Evolutionary conservation across 2,888 invertebrate genomes (phyloP), one percentile per base, ranked within the genome.

Genomic region (Temnothorax rugatulus): DNA sequence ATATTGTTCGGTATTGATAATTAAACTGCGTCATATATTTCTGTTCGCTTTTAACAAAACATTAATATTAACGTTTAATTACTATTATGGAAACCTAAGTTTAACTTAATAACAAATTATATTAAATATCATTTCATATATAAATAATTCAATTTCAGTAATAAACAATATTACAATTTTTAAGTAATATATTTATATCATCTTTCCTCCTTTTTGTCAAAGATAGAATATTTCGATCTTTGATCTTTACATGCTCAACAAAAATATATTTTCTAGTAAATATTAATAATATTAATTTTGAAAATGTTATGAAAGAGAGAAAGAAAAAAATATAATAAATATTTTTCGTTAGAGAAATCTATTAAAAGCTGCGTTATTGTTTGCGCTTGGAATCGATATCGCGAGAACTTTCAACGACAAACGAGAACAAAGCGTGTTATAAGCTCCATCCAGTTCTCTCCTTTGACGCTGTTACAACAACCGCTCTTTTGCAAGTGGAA

Each of bases 401-500:
- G 79, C 71, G 71, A 71, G 71, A 69, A 81, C 25, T 69, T 61
- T 59, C 59, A 59, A 38, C 21, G 77, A 68, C 77, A 77, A 76
- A 34, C 47, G 69, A 47, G 79, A 71, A 81, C 79, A 81, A 81
- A 81, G 79, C 47, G 38, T 41, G 47, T 81, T 71, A 38, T 71
- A 71, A 71, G 47, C 69, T 69, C 15, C 47, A 50, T 50, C 8
- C 47, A 61, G 38, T 47, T 79, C 47, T 29, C 47, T 79, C 71
- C 79, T 79, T 79, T 79, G 69, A 69, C 47, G 57, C 69, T 47
- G 47, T 69, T 71, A 38, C 79, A 79, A 79, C 79, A 79, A 59
- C 59, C 69, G 59, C 18, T 79, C 59, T 69, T 79, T 79, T 79
- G 69, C 79, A 71, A 77, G 54, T 77, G 54, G 41, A 77, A 79